Base-by-base conservation (phyloP, 2,888 invertebrate species). In the Standfussiana lucernea region DNA sequence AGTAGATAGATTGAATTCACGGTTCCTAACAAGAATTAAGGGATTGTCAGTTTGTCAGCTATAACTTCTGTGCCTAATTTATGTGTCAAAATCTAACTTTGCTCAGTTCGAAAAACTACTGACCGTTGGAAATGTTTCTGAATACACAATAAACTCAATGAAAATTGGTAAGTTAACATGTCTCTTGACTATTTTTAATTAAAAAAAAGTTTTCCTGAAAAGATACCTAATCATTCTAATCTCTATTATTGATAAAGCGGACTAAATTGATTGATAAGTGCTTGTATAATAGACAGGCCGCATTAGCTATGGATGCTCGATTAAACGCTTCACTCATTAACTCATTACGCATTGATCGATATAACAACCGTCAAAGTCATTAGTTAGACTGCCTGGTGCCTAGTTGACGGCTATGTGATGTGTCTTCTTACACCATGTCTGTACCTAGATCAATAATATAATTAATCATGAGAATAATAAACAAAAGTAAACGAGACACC, bases 271-370 rank as follows among this genome's bases (percentile, higher is more conserved):
- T 77, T 77, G 32, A 59, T 47, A 77, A n/a, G 56, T 2, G 24
- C 28, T 68, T 40, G 11, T 32, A 35, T 50, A 70, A 79, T 40
- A 40, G 11, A 21, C 71, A 69, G 24, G 21, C 6, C 42, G 24
- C 61, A 71, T 42, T 37, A 37, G 61, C 50, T 62, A 37, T 37
- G 61, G 1, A 28, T 69, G 7, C 45, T 59, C 40, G 47, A 69
- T 40, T 78, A 42, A 35, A 62, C 53, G 59, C 32, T 7, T 28
- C 18, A n/a, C 10, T 47, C n/a, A 28, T n/a, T 53, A 53, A 1
- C 2, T 40, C 7, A 79, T n/a, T 50, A 37, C 50, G 24, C 21
- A 72, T 62, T 80, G 50, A 80, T 80, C 21, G 28, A 45, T n/a
- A 62, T 32, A 37, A 61, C 18, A 40, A 21, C 37, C 42, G 37